These are phyloP conservation scores for Aphelinus atriplicis DNA, from an alignment of 1,140 invertebrate genomes.

Conservation along the genomic window DNA sequence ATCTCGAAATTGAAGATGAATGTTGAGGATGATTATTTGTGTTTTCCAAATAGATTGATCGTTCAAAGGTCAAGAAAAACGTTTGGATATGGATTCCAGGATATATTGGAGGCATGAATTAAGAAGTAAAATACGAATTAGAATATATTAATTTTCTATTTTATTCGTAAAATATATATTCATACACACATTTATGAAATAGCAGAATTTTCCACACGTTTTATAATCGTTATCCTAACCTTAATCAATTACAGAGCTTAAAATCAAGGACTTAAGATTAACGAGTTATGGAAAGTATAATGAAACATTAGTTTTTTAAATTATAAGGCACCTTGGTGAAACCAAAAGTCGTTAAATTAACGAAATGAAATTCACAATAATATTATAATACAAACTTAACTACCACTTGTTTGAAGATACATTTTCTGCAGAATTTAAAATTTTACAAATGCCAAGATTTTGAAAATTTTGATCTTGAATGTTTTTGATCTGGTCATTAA, in stretches of 20 bases:
- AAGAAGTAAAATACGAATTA: neutral
- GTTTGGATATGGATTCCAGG: no score
- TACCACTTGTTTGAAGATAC: constrained; percentile 30
- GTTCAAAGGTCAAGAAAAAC: no score
- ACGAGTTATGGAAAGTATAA: constrained; percentile 40
- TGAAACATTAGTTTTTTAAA: constrained; percentile 11
- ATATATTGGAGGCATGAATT: no score
- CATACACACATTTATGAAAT: constrained; percentile 41
- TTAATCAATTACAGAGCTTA: constrained; percentile 14
- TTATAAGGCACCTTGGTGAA: constrained; percentile 46
- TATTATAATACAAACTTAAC: constrained; percentile 34
- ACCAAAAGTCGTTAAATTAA: constrained; percentile 41
- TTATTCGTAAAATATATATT: constrained; percentile 40
- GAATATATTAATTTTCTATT: constrained; percentile 27
- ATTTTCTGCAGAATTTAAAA: neutral
- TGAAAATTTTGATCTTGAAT: no score
- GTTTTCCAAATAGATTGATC: no score
- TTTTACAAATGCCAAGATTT: neutral
- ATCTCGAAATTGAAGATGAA: no score
- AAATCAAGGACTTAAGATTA: constrained; percentile 31
- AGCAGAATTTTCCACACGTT: constrained; percentile 43
- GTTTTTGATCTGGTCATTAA: no score
- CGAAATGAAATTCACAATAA: constrained; percentile 35
- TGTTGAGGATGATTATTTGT: no score
- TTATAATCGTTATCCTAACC: constrained; percentile 43